Base-by-base conservation (phyloP, 2,797 vertebrate genomes). In the Orestias chungarensis region DNA sequence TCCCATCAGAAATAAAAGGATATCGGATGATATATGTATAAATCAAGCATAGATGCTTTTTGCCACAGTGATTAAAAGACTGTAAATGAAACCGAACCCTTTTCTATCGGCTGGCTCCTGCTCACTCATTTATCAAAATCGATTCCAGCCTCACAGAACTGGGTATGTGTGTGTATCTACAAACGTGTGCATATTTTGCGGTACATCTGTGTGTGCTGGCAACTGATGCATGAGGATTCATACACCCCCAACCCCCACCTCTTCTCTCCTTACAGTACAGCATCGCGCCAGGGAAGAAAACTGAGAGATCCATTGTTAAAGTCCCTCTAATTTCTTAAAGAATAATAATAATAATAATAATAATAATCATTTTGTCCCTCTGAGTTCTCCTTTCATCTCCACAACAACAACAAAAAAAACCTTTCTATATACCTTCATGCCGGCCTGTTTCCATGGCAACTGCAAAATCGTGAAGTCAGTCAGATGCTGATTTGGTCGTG, bases 381-480 rank as follows among this genome's bases (percentile, higher is more conserved):
- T 40, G 18, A 23, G 3, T 44, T n/a, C 55, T 65, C 35, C 33
- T 31, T 74, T 76, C 86, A 89, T 84, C 83, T 76, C 71, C 71
- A 65, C 62, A 1, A 80, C 78, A 79, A 79, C 77, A 74, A 75
- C 71, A 29, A 76, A 70, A 74, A 80, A 73, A 72, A 74, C 46
- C 68, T 54, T 77, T 20, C 71, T 68, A 57, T 18, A 70, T 59
- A 59, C 86, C 86, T 82, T 86, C 77, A 82, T 74, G 78, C 85
- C 82, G 85, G 61, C 61, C 88, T 89, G 91, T 93, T 91, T 87
- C 92, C 91, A 89, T 86, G 86, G 88, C 75, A 88, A 93, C 88
- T 52, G 75, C 61, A 65, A 49, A 62, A 82, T 72, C 77, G 57
- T 1, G 62, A 67, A 67, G 77, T 82, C 82, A 80, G 86, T 88